Base-by-base conservation (phyloP, 2,797 vertebrate species). In the Carduelis carduelis region DNA sequence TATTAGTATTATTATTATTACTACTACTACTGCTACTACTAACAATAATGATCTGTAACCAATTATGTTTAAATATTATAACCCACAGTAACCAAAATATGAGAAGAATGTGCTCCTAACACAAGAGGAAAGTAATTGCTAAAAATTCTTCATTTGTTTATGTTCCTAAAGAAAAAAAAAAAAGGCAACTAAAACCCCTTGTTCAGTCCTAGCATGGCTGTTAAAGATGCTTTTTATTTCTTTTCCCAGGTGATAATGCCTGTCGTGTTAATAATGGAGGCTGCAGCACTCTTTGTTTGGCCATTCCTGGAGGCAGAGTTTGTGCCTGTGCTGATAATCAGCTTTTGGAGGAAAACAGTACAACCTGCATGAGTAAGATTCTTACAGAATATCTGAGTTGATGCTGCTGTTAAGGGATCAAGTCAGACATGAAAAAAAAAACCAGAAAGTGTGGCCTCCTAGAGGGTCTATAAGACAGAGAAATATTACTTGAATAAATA, bases 301-400 rank as follows among this genome's bases (percentile, higher is more conserved):
- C 99, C 92, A 98, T 99, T 98, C 99, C 99, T 92, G 98, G 98
- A 97, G 99, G 99, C 87, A 97, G 99, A 98, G 98, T 99, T 93
- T 99, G 99, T 97, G 99, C 99, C 68, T 99, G 99, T 96, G 98
- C 99, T 96, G 99, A 99, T 98, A 99, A 99, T 98, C 99, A 99
- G 90, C 96, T 98, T 97, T 97, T 99, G 98, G 98, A 99, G 98
- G 98, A 98, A 97, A 99, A 99, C 96, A 99, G 98, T 97, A 98
- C 99, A 97, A 99, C 98, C 92, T 99, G 99, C 97, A 97, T 97
- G 96, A 98, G 99, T 99, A 99, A 97, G 98, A 78, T 97, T 46
- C 97, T 52, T 6, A 95, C 93, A 93, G 52, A 93, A 53, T 80
- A 69, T 59, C 47, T 78, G 56, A 65, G 44, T 79, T 90, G 74